Base-by-base conservation (phyloP, 2,113 vertebrate species). In the zebrafish (Danio rerio) region DNA sequence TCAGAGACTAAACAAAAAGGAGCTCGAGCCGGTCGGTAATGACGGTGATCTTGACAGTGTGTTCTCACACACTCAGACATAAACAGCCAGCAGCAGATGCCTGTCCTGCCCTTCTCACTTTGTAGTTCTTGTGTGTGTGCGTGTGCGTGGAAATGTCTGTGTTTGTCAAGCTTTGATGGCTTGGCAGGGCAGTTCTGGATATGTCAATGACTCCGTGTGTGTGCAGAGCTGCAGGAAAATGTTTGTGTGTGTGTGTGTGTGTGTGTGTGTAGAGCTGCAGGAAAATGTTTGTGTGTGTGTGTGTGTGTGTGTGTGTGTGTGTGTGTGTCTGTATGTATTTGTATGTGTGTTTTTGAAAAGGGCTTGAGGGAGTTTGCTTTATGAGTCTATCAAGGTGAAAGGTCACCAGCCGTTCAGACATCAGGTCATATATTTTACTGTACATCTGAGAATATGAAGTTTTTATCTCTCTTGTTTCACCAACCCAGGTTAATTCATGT, bases 1-100 rank as follows among this genome's bases (percentile, higher is more conserved):
- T 10, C 84, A 86, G 86, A 80, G 59, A 80, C 71, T 62, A 76
- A 77, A 55, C 49, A 76, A 79, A 75, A 31, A 85, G 70, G 61
- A 69, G 73, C 61, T 55, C n/a, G 77, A 78, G 80, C 65, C 31
- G 5, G 18, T 59, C 73, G 58, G 52, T 74, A 66, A 78, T 77
- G 87, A 76, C 59, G 52, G 43, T 47, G 55, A 40, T 86, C 65
- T 59, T 78, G 84, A 58, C 43, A 49, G 50, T 10, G 1, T 70
- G 50, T 50, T 53, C 79, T 75, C 78, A 49, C 66, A 49, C 66
- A 49, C 43, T 18, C 47, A 80, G 68, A 88, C 71, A 82, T 80
- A 82, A 82, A 86, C 87, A 86, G 50, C 70, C 79, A 70, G 68
- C 55, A 68, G 70, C 58, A 80, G 70, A 49, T 55, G 59, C 47